Evolutionary conservation across 2,797 vertebrate genomes (phyloP), one percentile per base, ranked within the genome.

Genomic region (Trachurus trachurus): DNA sequence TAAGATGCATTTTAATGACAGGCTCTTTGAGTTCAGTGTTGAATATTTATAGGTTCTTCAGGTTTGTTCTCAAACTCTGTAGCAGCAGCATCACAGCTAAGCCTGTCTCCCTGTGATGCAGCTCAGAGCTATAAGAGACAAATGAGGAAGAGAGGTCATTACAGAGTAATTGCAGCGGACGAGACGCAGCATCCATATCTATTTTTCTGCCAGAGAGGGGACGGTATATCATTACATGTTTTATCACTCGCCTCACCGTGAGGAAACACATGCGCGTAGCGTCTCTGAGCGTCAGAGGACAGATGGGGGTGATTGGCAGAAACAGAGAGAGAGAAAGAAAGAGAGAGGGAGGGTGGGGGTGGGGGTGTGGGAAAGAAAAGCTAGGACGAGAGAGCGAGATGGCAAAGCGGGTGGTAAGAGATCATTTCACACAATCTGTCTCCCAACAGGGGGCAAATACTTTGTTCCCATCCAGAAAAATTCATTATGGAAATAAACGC

Each of bases 131-230:
- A 45, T 58, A 77, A 78, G 80, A 77, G 69, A 87, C 34, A 34
- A 90, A 82, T 26, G 45, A 86, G 75, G 83, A 80, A 64, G 78
- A 85, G 66, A 75, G 67, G 82, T 71, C 82, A 61, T 83, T 68
- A 59, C 7, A 42, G 66, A 77, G 66, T 59, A 71, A 86, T 53
- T 68, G 74, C 74, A 70, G 62, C 42, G 52, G 22, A 58, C 66
- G 70, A 69, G 19, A 80, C 45, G 37, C 34, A 71, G 9, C 67
- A 7, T 64, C 60, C 63, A 44, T 64, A 5, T 67, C 60, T 66
- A 44, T 64, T 34, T 12, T 40, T 9, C 44, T 34, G 45, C 5
- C 6, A 61, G 40, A 49, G 63, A 78, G 68, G 1, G 1, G 52
- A 66, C 39, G 52, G 8, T 19, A 13, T 56, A 60, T 67, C 47